These are phyloP conservation scores for Sympetrum striolatum DNA, from an alignment of 2,888 invertebrate genomes.

Conservation along the genomic window DNA sequence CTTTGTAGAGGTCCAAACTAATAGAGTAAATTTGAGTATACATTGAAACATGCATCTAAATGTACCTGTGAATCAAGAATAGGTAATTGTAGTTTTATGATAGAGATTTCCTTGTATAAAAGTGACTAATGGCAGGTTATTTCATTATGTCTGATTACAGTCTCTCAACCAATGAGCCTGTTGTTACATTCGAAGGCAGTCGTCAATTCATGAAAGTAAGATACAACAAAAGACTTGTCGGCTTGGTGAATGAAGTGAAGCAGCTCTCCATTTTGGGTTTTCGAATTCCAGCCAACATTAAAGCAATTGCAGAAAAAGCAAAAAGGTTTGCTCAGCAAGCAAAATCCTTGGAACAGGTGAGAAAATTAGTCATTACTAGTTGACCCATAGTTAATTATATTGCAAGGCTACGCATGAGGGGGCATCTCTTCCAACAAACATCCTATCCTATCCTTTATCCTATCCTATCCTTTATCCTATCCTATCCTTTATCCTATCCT, in stretches of 20 bases:
- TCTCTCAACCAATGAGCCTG: constrained; percentile 73
- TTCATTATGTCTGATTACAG: constrained; percentile 55
- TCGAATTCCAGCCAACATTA: constrained; percentile 75
- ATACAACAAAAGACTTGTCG: constrained; percentile 85
- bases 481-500: too few species aligned
- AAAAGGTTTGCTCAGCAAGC: constrained; percentile 84
- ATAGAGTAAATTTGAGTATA: too few species aligned
- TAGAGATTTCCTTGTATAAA: too few species aligned
- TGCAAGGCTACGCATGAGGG: too few species aligned
- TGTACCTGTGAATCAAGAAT: not conserved
- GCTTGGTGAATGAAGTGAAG: constrained; percentile 85
- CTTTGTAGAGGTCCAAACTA: too few species aligned
- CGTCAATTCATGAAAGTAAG: constrained; percentile 86
- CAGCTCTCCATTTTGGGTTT: constrained; percentile 85
- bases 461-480: too few species aligned
- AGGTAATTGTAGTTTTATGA: too few species aligned
- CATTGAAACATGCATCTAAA: not conserved
- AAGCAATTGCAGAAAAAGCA: constrained; percentile 74
- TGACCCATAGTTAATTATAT: too few species aligned
- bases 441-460: not conserved
- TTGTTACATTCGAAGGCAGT: constrained; percentile 77
- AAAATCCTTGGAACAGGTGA: constrained; percentile 85
- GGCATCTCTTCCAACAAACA: too few species aligned
- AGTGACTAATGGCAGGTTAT: not conserved
- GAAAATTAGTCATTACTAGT: not conserved